These are phyloP conservation scores for Drosophila picticornis DNA, from an alignment of 2,888 invertebrate species.

Conservation along the genomic window DNA sequence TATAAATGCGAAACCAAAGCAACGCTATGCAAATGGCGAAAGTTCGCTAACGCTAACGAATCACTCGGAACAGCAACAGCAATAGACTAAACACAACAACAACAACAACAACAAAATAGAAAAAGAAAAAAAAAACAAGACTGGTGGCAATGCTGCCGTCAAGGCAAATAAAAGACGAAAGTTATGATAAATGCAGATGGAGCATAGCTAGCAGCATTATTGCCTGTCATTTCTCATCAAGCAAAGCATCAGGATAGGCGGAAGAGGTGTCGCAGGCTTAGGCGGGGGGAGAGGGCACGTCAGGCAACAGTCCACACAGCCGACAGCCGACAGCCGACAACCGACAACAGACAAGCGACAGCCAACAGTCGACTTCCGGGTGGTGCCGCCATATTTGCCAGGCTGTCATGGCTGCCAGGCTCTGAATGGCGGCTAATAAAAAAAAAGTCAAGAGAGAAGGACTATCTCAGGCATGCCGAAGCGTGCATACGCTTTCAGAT, in stretches of 20 bases:
- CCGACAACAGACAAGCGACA: slow-evolving; percentile 31
- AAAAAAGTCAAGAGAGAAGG: slow-evolving; percentile 35
- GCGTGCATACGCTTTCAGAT: neutral
- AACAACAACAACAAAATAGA: too few species aligned
- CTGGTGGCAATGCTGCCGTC: slow-evolving; percentile 49
- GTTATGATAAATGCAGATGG: slow-evolving; percentile 82
- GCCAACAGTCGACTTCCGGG: slow-evolving; percentile 72
- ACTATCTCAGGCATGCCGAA: neutral
- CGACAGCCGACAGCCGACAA: slow-evolving; percentile 21
- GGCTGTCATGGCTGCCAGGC: slow-evolving; percentile 63
- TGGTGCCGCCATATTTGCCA: slow-evolving; percentile 73
- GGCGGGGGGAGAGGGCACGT: slow-evolving; percentile 1
- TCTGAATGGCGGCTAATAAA: slow-evolving; percentile 75
- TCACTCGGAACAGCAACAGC: slow-evolving; percentile 31
- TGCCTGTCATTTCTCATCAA: slow-evolving; percentile 82
- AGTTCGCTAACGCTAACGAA: slow-evolving; percentile 56
- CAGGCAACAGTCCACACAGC: slow-evolving; percentile 41
- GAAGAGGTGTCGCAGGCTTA: neutral
- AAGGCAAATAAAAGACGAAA: slow-evolving; percentile 71
- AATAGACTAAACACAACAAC: slow-evolving; percentile 29
- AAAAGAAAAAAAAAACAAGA: slow-evolving; percentile 6
- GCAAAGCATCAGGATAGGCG: slow-evolving; percentile 21
- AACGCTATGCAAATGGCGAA: slow-evolving; percentile 41
- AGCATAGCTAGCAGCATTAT: slow-evolving; percentile 73
- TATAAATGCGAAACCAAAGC: slow-evolving; percentile 63